Evolutionary conservation across 2,797 vertebrate species (phyloP).

Genomic region (Scolopax bukidnonensis): DNA sequence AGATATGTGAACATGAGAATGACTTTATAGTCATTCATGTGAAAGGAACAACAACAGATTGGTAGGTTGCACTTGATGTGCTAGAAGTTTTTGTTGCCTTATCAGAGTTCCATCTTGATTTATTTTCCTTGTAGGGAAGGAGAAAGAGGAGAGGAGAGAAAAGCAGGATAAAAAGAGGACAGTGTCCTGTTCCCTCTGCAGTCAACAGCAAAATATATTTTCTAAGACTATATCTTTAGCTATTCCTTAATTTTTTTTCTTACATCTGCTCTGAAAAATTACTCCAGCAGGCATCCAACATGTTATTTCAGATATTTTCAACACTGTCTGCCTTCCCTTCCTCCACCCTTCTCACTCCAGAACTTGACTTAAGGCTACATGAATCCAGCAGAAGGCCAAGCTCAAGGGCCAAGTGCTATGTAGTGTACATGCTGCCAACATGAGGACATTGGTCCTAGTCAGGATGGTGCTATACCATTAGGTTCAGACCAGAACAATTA

Average conservation of each 20-base stretch:
- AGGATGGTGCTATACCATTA: neutral
- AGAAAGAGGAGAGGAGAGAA: neutral
- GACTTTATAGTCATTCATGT: neutral
- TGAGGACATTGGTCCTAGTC: neutral
- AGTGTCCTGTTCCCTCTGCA: neutral
- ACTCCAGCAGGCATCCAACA: neutral
- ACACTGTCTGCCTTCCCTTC: neutral
- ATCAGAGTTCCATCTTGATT: neutral
- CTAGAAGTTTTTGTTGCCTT: neutral
- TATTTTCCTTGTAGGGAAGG: neutral
- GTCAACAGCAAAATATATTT: neutral
- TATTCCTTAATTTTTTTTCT: neutral
- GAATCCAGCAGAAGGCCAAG: neutral
- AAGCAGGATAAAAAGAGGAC: neutral
- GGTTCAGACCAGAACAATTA: neutral
- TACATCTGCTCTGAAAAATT: neutral
- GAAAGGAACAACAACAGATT: neutral
- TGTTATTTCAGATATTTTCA: neutral
- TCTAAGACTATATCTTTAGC: neutral
- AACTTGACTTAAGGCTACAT: neutral
- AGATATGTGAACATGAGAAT: neutral
- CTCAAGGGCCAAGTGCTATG: neutral
- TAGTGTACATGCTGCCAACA: fast-evolving
- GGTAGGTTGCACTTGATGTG: neutral
- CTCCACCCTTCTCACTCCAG: neutral